Evolutionary conservation across 2,888 invertebrate species (phyloP), one percentile per base, ranked within the genome.

Genomic region (Phytoseiulus persimilis): DNA sequence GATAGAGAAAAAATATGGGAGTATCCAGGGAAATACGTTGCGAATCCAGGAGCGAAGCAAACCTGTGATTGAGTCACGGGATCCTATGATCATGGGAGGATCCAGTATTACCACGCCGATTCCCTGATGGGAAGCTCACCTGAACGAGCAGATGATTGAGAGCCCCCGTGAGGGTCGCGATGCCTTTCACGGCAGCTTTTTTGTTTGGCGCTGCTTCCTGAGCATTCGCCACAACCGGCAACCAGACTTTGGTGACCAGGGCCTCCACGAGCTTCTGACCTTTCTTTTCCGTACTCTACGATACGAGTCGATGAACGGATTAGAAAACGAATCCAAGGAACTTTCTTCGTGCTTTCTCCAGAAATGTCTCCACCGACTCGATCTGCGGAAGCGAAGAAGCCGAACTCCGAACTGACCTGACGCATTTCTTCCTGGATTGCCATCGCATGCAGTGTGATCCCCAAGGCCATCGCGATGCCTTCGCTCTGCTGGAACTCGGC

Each of bases 71-170:
- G n/a, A n/a, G n/a, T n/a, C n/a, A n/a, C n/a, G n/a, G n/a, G n/a
- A n/a, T n/a, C n/a, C n/a, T n/a, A n/a, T n/a, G n/a, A n/a, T n/a
- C n/a, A n/a, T n/a, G n/a, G n/a, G n/a, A n/a, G n/a, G n/a, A n/a
- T n/a, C n/a, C n/a, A n/a, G n/a, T n/a, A n/a, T n/a, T n/a, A n/a
- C n/a, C n/a, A n/a, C n/a, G n/a, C n/a, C n/a, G n/a, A n/a, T n/a
- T n/a, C n/a, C n/a, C n/a, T n/a, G n/a, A n/a, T 6, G 18, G 65
- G 18, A 65, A 1, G 18, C 65, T 87, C 45, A 87, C 87, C 33
- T 87, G 87, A 0, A 87, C 87, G 6, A 87, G 28, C 39, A 87
- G 87, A 87, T 87, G 87, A 45, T 33, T 31, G n/a, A 87, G 87
- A 0, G 87, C 87, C 18, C 87, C 87, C 9, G 87, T 87, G 18